Conservation (phyloP, 2,113 vertebrate species). For the Gobius niger region DNA sequence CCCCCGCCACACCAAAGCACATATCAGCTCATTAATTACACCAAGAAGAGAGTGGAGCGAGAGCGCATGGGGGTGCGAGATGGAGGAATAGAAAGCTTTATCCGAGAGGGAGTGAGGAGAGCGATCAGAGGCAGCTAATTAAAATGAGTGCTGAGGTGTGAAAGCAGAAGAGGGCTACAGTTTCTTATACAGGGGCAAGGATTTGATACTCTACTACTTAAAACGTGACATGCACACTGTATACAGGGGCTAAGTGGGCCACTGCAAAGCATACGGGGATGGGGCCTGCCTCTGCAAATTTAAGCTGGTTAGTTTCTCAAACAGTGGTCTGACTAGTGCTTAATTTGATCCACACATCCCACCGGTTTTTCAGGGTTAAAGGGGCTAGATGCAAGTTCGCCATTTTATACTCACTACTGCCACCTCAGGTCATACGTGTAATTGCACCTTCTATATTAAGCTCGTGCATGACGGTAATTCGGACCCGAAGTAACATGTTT, state of each 20-base stretch:
- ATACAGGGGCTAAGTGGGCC: background rate
- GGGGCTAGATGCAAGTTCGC: too few relatives aligned
- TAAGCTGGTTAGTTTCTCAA: too few relatives aligned
- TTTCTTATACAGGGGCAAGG: constrained; percentile 43
- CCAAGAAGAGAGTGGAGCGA: constrained; percentile 60
- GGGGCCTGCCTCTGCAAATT: too few relatives aligned
- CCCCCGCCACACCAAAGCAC: constrained; percentile 55
- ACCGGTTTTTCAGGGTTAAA: too few relatives aligned
- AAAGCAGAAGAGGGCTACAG: constrained; percentile 33
- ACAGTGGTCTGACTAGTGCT: too few relatives aligned
- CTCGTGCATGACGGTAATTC: too few relatives aligned
- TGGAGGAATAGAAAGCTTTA: constrained; percentile 42
- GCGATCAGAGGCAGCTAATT: constrained; percentile 64
- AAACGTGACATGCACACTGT: background rate
- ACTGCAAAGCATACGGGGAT: background rate
- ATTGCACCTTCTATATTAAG: too few relatives aligned
- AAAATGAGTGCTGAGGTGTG: constrained; percentile 66
- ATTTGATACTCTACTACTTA: constrained; percentile 7
- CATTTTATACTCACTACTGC: too few relatives aligned
- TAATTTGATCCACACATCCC: too few relatives aligned
- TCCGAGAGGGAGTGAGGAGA: constrained; percentile 36
- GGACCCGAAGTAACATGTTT: too few relatives aligned
- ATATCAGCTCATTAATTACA: constrained; percentile 69
- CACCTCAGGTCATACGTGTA: too few relatives aligned
- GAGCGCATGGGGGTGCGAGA: constrained; percentile 46